Evolutionary conservation across 2,888 invertebrate genomes (phyloP).

Genomic region (Clitarchus hookeri): DNA sequence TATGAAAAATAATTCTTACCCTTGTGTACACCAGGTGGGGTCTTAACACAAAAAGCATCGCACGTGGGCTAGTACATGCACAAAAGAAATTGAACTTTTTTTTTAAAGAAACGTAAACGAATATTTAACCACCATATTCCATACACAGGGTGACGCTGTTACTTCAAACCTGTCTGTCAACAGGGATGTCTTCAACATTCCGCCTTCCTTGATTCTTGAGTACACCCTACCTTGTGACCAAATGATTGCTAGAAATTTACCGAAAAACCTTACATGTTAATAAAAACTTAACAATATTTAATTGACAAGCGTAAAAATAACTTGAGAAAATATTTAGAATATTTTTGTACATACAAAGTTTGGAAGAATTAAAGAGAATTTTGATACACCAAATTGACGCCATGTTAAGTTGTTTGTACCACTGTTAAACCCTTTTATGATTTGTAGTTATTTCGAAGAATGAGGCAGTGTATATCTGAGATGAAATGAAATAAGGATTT

Average conservation of each 20-base stretch:
- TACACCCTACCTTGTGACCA: neutral
- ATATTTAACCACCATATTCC: neutral
- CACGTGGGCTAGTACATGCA: neutral
- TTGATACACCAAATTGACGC: neutral
- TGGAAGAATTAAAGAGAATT: neutral
- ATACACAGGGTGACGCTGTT: neutral
- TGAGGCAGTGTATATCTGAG: neutral
- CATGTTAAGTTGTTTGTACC: neutral
- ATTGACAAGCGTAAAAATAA: neutral
- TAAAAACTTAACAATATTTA: neutral
- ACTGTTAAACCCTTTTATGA: neutral
- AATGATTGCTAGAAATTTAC: neutral
- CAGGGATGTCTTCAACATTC: neutral
- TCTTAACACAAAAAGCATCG: neutral
- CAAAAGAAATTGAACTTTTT: neutral
- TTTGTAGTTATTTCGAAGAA: neutral
- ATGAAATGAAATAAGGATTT: neutral
- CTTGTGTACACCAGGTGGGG: neutral
- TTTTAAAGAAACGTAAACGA: neutral
- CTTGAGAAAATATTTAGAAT: neutral
- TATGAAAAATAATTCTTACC: neutral
- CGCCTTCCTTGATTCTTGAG: neutral
- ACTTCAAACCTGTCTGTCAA: neutral
- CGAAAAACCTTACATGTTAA: neutral
- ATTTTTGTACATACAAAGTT: neutral